Base-by-base conservation (phyloP, 2,888 invertebrate species). In the Clitarchus hookeri region DNA sequence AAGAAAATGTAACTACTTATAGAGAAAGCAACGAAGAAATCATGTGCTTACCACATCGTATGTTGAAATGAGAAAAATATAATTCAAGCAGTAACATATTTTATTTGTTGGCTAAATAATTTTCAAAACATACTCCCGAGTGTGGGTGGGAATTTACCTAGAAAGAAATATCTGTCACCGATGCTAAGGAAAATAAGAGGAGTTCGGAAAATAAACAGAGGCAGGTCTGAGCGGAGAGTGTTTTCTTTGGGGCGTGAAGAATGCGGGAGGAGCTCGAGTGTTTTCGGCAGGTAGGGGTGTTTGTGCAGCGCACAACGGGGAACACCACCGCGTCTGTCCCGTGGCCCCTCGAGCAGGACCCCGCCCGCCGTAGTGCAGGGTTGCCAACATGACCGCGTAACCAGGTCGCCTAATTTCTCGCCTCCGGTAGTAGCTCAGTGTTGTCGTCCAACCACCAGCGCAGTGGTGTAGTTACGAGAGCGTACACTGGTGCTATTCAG, bases 211-310 rank as follows among this genome's bases (percentile, higher is more conserved):
- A 48, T 48, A 48, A 65, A n/a, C 65, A n/a, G 23, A n/a, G 65
- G 8, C 65, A n/a, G 8, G 65, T 23, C 65, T 19, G 65, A 65
- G n/a, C 65, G 65, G n/a, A n/a, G 65, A 8, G 65, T 65, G 65
- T 65, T 65, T 65, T n/a, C 65, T 65, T 19, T n/a, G n/a, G 65
- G 65, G 65, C 65, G 65, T 65, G 65, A 65, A 65, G 65, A 65
- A 65, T 65, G 65, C n/a, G 65, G 65, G 11, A n/a, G 65, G 65
- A 16, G 65, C 23, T 65, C 23, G n/a, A 65, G 65, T 65, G 65
- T 65, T 65, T 65, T 65, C 65, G n/a, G 65, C 65, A 65, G 65
- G 65, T 65, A 65, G 65, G 23, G 65, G 19, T 65, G 65, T 65
- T 65, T 65, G 65, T 65, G 65, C 65, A 65, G n/a, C 65, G 48